Conservation (phyloP, 2,113 vertebrate species). For the Pachycephala philippinensis region DNA sequence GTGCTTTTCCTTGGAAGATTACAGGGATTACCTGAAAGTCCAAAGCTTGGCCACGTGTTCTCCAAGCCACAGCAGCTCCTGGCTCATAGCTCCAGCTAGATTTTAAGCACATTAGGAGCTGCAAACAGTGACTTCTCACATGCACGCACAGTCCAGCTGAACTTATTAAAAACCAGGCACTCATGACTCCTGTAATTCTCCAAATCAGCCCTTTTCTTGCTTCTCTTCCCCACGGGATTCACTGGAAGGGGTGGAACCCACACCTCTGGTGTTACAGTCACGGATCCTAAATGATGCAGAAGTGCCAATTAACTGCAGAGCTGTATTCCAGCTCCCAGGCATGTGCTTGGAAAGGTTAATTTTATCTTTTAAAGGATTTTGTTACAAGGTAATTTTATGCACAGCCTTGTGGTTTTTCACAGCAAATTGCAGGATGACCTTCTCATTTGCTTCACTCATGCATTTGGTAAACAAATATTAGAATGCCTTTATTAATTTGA, state of each 20-base stretch:
- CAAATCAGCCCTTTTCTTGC: not conserved
- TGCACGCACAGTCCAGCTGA: not conserved
- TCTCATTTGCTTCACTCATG: constrained; percentile 30
- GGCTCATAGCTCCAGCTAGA: not conserved
- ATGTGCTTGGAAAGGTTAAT: constrained; percentile 38
- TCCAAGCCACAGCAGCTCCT: not conserved
- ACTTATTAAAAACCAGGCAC: not conserved
- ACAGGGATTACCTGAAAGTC: not conserved
- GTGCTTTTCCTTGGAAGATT: constrained; percentile 7
- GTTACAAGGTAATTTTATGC: constrained; percentile 34
- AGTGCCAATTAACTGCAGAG: not conserved
- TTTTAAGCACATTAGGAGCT: not conserved
- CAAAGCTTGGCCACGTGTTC: not conserved
- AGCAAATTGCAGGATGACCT: constrained; percentile 41
- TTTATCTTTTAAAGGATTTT: constrained; percentile 55
- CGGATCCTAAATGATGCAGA: not conserved
- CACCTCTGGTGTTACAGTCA: not conserved
- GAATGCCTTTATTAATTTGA: constrained; percentile 50
- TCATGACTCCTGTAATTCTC: not conserved
- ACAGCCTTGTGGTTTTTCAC: constrained; percentile 27
- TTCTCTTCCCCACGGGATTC: not conserved
- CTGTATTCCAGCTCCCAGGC: not conserved
- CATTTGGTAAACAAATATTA: constrained; percentile 48
- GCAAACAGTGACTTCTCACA: not conserved
- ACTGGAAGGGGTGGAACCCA: not conserved